Evolutionary conservation across 2,113 vertebrate species (phyloP).

Genomic region (Plecturocebus donacophilus): DNA sequence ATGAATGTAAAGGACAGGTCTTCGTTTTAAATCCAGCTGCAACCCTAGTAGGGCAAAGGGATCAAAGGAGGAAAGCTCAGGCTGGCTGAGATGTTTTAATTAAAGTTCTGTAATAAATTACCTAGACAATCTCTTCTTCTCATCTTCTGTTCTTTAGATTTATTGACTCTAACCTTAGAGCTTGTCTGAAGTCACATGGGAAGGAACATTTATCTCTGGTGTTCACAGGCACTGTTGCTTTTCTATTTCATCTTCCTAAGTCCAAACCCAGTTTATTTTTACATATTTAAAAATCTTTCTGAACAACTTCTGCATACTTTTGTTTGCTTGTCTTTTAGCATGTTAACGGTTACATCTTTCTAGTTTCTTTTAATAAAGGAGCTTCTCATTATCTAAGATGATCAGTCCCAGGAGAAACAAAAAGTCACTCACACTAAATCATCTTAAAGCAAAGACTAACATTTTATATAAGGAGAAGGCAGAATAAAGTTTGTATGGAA

Average conservation of each 20-base stretch:
- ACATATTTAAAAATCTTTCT: not conserved
- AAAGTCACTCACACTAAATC: not conserved
- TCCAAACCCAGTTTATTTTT: not conserved
- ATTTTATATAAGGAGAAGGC: not conserved
- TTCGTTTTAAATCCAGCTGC: not conserved
- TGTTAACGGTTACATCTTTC: not conserved
- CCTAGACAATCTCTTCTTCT: not conserved
- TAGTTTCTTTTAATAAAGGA: conserved; percentile 4
- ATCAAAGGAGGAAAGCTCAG: not conserved
- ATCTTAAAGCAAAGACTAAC: not conserved
- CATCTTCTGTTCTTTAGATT: not conserved
- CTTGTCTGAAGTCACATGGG: not conserved
- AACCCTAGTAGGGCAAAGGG: not conserved
- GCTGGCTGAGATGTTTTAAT: not conserved
- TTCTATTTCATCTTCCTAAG: not conserved
- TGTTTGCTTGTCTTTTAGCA: not conserved
- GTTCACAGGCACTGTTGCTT: not conserved
- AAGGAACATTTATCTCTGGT: not conserved
- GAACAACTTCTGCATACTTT: not conserved
- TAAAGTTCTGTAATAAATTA: conserved; percentile 46
- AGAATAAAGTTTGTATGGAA: not conserved
- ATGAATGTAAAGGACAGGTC: not conserved
- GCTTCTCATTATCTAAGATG: not conserved
- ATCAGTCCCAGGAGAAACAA: not conserved
- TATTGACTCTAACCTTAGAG: not conserved